Conservation (phyloP, 2,113 vertebrate genomes). For the Jaculus jaculus region DNA sequence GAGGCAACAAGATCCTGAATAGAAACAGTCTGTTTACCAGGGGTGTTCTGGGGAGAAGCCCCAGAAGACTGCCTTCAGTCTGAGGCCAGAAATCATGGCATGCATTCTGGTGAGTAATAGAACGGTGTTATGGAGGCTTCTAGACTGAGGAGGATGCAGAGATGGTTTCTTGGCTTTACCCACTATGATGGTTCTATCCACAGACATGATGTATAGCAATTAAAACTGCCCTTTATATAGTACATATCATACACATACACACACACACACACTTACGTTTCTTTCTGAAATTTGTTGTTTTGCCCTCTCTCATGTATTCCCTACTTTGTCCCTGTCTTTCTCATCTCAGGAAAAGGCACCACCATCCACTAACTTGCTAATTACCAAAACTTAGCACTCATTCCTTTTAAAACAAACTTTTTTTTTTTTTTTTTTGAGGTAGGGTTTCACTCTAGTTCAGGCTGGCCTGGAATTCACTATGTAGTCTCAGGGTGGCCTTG, state of each 20-base stretch:
- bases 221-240: background rate
- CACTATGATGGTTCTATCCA: background rate
- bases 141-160: background rate
- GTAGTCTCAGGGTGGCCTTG: no score
- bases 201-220: background rate
- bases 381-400: background rate
- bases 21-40: constrained; percentile 33
- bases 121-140: background rate
- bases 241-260: background rate
- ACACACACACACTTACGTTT: background rate
- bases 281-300: background rate
- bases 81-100: background rate
- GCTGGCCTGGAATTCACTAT: no score
- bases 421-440: no score
- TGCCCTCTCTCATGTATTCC: background rate
- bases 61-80: background rate
- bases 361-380: background rate
- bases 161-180: background rate
- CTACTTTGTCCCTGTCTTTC: background rate
- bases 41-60: background rate
- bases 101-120: background rate
- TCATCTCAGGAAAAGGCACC: background rate
- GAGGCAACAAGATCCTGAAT: constrained; percentile 47
- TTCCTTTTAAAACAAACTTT: background rate
- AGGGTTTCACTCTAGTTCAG: no score